Base-by-base conservation (phyloP, 1,140 invertebrate genomes). In the Triops longicaudatus region DNA sequence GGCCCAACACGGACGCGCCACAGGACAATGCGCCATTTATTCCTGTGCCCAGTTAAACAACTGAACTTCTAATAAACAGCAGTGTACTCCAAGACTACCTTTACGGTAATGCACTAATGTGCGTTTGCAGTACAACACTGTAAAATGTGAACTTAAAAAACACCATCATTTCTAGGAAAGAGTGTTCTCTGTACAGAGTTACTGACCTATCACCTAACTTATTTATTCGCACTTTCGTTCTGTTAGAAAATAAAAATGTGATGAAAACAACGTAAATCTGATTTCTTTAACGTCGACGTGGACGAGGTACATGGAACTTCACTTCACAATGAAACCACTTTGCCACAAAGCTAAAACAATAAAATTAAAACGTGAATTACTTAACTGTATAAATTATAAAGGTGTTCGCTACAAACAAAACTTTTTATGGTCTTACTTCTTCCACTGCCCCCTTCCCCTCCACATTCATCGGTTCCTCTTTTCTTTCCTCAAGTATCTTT, bases 1-100 rank as follows among this genome's bases (percentile, higher is more conserved):
- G 6, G 82, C 82, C 10, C 76, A 75, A 42, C 26, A 74, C 28
- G 78, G 78, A 11, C 73, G 72, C n/a, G 41, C n/a, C 17, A 41
- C 43, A 0, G 78, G 76, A 37, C 50, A 74, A 17, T 79, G 78
- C 73, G 50, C 41, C n/a, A 31, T 37, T 31, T 79, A 74, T 43
- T 9, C 27, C 17, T 79, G 78, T 42, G 73, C 73, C 26, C 74
- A 79, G 42, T 72, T 79, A 14, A 63, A 63, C 10, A 63, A 63
- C 50, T 63, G 17, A 11, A 63, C 14, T n/a, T 6, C 14, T 3
- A 63, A 2, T 37, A 2, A 2, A 2, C 31, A 4, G 31, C 31
- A 37, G 31, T 2, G 7, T 4, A 2, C 7, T 37, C 31, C 31
- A 37, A 37, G 31, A 4, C 7, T 4, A 7, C 31, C 31, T 37